phyloP scores from a whole-genome alignment of 2,888 invertebrate genomes.

The Diarsia mendica region DNA sequence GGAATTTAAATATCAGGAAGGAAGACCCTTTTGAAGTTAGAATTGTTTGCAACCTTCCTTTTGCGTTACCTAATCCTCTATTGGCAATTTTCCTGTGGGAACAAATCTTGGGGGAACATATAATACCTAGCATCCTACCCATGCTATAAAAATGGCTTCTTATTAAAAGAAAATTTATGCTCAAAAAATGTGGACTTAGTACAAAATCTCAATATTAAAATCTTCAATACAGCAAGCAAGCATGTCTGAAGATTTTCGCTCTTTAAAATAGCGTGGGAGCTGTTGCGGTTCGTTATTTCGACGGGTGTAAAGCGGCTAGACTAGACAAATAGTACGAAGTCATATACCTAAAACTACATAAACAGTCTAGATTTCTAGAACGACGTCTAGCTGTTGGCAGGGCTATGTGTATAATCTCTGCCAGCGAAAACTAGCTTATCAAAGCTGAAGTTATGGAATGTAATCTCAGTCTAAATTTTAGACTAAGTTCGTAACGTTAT shows the following conservation, averaged over 20 bases:
- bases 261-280: constrained; percentile 26
- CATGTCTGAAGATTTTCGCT: constrained; percentile 10
- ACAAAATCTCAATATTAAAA: background rate
- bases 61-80: background rate
- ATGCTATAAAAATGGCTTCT: background rate
- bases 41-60: constrained; percentile 14
- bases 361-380: constrained; percentile 16
- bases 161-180: too few relatives aligned
- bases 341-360: background rate
- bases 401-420: constrained; percentile 8
- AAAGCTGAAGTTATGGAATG: background rate
- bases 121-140: background rate
- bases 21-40: background rate
- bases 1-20: background rate
- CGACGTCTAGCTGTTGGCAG: background rate
- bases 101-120: background rate
- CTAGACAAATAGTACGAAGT: constrained; percentile 4
- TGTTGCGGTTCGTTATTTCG: constrained; percentile 32
- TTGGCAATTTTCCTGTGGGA: background rate
- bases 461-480: background rate
- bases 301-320: constrained; percentile 20
- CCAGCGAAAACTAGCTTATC: background rate
- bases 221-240: constrained; percentile 3
- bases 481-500: background rate
- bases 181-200: background rate